Percentiles rank a stretch among this genome's conserved stretches.
Evolutionary conservation across 2,888 invertebrate species (phyloP).

Genomic region (Smittia aterrima): DNA sequence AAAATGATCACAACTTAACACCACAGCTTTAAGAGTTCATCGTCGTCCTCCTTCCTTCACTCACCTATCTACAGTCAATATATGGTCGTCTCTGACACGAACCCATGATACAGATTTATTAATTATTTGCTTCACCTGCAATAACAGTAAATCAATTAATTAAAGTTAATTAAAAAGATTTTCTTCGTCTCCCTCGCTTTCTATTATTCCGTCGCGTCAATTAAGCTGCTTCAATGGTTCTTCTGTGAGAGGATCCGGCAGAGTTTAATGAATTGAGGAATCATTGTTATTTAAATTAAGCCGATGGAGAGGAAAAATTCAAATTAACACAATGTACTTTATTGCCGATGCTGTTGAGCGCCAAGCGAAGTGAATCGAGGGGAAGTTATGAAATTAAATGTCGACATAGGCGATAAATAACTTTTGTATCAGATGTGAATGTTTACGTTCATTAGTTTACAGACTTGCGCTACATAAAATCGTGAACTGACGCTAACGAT

Average conservation of each 20-base stretch:
- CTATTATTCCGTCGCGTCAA: too few relatives aligned
- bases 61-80: conserved; percentile 83
- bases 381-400: too few relatives aligned
- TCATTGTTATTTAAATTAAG: conserved; percentile 39
- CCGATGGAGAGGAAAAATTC: conserved; percentile 35
- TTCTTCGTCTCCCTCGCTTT: conserved; percentile 51
- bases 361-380: too few relatives aligned
- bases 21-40: too few relatives aligned
- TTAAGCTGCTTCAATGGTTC: background rate
- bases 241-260: background rate
- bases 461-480: background rate
- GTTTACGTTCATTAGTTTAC: conserved; percentile 16
- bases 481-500: background rate
- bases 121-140: conserved; percentile 64
- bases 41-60: too few relatives aligned
- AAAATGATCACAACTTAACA: too few relatives aligned
- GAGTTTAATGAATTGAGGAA: conserved; percentile 38
- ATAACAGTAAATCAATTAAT: conserved; percentile 11
- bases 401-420: too few relatives aligned
- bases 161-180: background rate
- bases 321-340: conserved; percentile 34
- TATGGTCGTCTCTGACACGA: conserved; percentile 83
- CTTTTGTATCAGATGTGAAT: too few relatives aligned
- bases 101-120: conserved; percentile 95
- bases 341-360: background rate